Conservation (phyloP, 2,113 vertebrate species). For the Climacteris rufus region DNA sequence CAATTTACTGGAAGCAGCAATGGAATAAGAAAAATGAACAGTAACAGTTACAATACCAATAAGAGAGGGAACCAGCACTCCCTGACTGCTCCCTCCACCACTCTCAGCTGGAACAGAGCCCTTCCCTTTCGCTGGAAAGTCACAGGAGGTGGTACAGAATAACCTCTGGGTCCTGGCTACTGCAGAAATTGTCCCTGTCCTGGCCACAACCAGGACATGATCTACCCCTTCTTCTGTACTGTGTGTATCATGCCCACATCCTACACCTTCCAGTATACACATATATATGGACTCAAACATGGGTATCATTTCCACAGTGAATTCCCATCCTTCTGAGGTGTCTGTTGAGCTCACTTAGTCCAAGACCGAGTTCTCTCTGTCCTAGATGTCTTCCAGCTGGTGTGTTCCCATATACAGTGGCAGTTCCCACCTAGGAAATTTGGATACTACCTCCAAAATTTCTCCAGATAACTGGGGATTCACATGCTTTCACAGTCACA, state of each 20-base stretch:
- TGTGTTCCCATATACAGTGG: fast-evolving
- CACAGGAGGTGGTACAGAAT: background rate
- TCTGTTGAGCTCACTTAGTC: background rate
- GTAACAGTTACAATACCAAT: background rate
- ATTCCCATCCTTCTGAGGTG: no score
- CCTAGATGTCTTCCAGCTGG: background rate
- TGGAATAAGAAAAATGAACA: background rate
- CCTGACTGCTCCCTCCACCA: background rate
- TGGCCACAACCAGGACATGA: background rate
- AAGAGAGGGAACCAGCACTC: background rate
- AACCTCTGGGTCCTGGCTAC: background rate
- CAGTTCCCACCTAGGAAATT: background rate
- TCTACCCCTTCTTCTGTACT: no score
- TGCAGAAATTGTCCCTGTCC: background rate
- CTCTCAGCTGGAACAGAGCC: background rate
- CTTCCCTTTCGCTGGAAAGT: background rate
- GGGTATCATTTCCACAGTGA: background rate
- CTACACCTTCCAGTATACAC: background rate
- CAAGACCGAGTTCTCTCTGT: background rate
- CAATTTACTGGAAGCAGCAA: background rate
- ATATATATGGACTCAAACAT: background rate
- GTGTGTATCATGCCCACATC: background rate
- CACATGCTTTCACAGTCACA: background rate
- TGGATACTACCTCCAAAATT: background rate
- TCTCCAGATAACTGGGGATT: background rate